phyloP scores from a whole-genome alignment of 53 echinoderm and acorn worm species.

The Mesocentrotus franciscanus region DNA sequence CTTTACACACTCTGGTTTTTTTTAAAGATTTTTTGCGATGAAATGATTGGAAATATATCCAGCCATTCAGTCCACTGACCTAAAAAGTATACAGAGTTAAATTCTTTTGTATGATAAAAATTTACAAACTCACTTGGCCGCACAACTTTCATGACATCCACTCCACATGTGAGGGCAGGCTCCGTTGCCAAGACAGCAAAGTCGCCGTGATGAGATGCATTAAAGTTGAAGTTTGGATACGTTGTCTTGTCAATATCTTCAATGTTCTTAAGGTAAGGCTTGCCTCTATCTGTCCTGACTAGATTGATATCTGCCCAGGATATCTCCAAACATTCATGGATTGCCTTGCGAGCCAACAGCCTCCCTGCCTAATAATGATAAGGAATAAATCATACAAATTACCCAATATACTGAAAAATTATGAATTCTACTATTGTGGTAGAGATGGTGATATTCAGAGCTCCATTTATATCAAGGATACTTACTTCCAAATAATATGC shows the following conservation, averaged over 20 bases:
- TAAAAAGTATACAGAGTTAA: no score
- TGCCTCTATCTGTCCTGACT: conserved; percentile 92
- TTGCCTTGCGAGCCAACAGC: conserved; percentile 83
- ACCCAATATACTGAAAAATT: neutral
- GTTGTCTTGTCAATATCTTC: conserved; percentile 64
- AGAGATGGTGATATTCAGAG: no score
- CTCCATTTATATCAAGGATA: no score
- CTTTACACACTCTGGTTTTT: no score
- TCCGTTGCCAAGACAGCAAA: conserved; percentile 88
- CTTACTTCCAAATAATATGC: no score
- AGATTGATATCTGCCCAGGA: conserved; percentile 88
- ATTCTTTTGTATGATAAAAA: no score
- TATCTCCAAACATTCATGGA: conserved; percentile 74
- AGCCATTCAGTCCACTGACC: no score
- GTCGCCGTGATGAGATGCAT: conserved; percentile 91
- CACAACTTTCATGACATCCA: conserved; percentile 98
- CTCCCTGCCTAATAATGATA: conserved; percentile 75
- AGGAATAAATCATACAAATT: neutral
- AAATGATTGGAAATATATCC: no score
- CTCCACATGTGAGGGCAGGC: conserved; percentile 78
- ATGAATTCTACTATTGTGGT: neutral
- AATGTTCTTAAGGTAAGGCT: conserved; percentile 80
- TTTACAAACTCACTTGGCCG: conserved; percentile 64
- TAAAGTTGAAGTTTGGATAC: conserved; percentile 87
- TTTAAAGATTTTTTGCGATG: no score